Evolutionary conservation across 2,113 vertebrate species (phyloP), one percentile per base, ranked within the genome.

Genomic region (Hippocampus barbouri): DNA sequence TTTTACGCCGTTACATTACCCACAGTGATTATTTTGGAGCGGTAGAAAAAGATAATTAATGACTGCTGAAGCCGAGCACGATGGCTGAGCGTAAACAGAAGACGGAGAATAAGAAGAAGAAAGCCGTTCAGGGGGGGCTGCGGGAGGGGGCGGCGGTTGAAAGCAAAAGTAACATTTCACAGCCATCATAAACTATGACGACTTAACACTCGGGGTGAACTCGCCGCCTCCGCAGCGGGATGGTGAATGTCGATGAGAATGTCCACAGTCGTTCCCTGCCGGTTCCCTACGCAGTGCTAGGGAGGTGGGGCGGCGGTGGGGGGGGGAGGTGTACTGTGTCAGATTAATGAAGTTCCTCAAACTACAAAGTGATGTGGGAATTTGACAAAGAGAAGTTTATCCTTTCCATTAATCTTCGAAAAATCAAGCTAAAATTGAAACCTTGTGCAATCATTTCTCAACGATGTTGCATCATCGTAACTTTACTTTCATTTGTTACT

Each of bases 331-430:
- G 67, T 66, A 47, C 20, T n/a, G 18, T 59, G 73, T 73, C 4
- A 64, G 61, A 77, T 71, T 69, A 75, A 76, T n/a, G 2, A 74
- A 66, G 6, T 38, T n/a, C n/a, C 62, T 30, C 61, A 70, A 23
- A n/a, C 25, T 43, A 43, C 54, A 77, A 62, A 70, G 15, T 8
- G 10, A 49, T 43, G 41, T 61, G 68, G 68, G 51, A 61, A 66
- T 68, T 47, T 16, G n/a, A 60, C 54, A 9, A 34, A 34, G 4
- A 34, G n/a, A 63, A 23, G 8, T 20, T 38, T 16, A 16, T 60
- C 27, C 57, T 30, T 27, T 25, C 12, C 57, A 7, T 60, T 5
- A 6, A 60, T 34, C 27, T 60, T 16, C 2, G 0, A 12, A 16
- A 30, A 60, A 5, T 38, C 2, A 6, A 38, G 34, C 34, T 38